Base-by-base conservation (phyloP, 2,888 invertebrate genomes). In the Opisthograptis luteolata region DNA sequence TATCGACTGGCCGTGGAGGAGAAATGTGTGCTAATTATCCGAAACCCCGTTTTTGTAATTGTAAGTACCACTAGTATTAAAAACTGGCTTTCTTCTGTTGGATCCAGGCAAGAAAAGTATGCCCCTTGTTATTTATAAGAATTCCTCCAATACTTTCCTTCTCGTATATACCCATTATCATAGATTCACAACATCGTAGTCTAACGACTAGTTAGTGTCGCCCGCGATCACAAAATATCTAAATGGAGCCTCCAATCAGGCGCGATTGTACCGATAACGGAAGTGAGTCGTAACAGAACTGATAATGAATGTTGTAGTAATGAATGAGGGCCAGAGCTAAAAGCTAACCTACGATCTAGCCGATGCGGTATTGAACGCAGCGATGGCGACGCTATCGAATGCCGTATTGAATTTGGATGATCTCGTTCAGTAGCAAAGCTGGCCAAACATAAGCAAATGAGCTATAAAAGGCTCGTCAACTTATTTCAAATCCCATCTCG, bases 171-270 rank as follows among this genome's bases (percentile, higher is more conserved):
- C 5, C 7, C 19, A 17, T 34, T 34, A 6, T 10, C 19, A 34
- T 20, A 3, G 19, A 10, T 22, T 35, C 8, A 22, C 20, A 22
- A 35, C 12, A 35, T 35, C n/a, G n/a, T n/a, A 9, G 20, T n/a
- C 13, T n/a, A 14, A 4, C 5, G 7, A 9, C 35, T 45, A 19
- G 37, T 32, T 42, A 37, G 10, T 10, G 27, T 27, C 27, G 27
- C 25, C n/a, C n/a, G 25, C 13, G 34, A 20, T 34, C 37, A 37
- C 37, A 43, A 43, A 28, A 24, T 47, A 42, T 36, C 24, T 31
- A 19, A 49, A 49, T 43, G 15, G 43, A 32, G 42, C 36, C 27
- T 32, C 39, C 48, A 48, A 54, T 49, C 39, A 48, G 40, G 37
- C 10, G 9, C 34, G 37, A 32, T 49, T 49, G 45, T 39, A 27